Conservation (phyloP, 1,140 invertebrate genomes). For the Orius insidiosus region DNA sequence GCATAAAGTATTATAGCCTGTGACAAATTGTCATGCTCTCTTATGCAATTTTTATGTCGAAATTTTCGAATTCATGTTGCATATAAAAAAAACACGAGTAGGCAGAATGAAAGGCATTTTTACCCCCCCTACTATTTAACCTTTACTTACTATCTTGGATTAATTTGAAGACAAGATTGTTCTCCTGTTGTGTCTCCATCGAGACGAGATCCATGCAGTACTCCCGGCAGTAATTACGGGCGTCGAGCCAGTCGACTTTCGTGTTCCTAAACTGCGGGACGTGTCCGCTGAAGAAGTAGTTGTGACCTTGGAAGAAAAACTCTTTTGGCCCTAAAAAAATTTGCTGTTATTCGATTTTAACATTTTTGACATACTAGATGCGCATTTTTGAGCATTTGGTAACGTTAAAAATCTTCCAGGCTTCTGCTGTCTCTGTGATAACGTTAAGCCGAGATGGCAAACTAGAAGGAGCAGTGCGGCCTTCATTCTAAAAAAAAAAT, state of each 20-base stretch:
- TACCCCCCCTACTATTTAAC: too few relatives aligned
- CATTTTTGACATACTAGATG: constrained; percentile 50
- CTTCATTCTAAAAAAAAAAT: constrained; percentile 9
- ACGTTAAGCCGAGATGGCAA: not conserved
- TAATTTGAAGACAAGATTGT: constrained; percentile 69
- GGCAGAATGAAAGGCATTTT: too few relatives aligned
- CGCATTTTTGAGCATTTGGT: constrained; percentile 59
- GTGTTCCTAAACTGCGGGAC: constrained; percentile 54
- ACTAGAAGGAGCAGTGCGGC: constrained; percentile 3
- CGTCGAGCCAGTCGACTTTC: constrained; percentile 78
- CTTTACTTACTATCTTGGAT: constrained; percentile 58
- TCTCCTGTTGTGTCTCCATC: constrained; percentile 73
- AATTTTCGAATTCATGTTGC: too few relatives aligned
- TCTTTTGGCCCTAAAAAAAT: constrained; percentile 59
- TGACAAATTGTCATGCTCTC: too few relatives aligned
- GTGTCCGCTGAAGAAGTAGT: constrained; percentile 77
- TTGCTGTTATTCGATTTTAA: constrained; percentile 4
- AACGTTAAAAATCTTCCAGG: constrained; percentile 58
- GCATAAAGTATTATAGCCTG: too few relatives aligned
- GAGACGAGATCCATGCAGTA: constrained; percentile 86
- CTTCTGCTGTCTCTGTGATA: constrained; percentile 21
- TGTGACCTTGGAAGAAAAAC: constrained; percentile 68
- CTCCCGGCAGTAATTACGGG: constrained; percentile 72
- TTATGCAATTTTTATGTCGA: too few relatives aligned
- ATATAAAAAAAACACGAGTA: too few relatives aligned